Conservation (phyloP, 2,888 invertebrate species). For the Latheticus oryzae region DNA sequence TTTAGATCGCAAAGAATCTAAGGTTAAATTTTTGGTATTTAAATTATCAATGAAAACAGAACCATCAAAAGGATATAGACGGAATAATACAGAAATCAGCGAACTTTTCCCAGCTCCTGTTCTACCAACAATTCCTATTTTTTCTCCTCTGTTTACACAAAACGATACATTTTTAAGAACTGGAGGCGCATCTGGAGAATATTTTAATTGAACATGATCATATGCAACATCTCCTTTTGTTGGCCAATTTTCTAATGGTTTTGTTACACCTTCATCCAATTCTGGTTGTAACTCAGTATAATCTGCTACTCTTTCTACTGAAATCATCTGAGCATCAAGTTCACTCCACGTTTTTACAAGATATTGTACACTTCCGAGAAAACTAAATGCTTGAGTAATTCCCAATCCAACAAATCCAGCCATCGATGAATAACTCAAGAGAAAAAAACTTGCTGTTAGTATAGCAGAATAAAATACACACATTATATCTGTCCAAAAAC, state of each 20-base stretch:
- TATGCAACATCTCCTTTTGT: slow-evolving; percentile 75
- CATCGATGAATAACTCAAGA: no score
- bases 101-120: slow-evolving; percentile 84
- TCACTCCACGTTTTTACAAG: slow-evolving; percentile 74
- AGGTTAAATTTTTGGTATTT: slow-evolving; percentile 65
- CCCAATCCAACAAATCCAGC: slow-evolving; percentile 63
- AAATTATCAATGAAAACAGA: slow-evolving; percentile 71
- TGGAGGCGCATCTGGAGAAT: slow-evolving; percentile 75
- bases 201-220: slow-evolving; percentile 75
- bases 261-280: not conserved
- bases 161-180: slow-evolving; percentile 79
- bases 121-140: slow-evolving; percentile 72
- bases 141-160: slow-evolving; percentile 70
- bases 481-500: slow-evolving; percentile 73
- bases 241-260: slow-evolving; percentile 78
- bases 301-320: slow-evolving; percentile 82
- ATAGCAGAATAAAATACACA: slow-evolving; percentile 40
- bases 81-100: slow-evolving; percentile 75
- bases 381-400: slow-evolving; percentile 61
- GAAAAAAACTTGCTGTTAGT: no score
- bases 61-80: slow-evolving; percentile 69
- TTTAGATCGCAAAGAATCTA: slow-evolving; percentile 65
- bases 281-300: slow-evolving; percentile 47
- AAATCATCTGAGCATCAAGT: slow-evolving; percentile 82
- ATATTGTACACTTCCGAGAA: slow-evolving; percentile 80